Percentiles rank a stretch among this genome's conserved stretches.
Evolutionary conservation across 2,888 invertebrate genomes (phyloP).

Genomic region (Nysson spinosus): DNA sequence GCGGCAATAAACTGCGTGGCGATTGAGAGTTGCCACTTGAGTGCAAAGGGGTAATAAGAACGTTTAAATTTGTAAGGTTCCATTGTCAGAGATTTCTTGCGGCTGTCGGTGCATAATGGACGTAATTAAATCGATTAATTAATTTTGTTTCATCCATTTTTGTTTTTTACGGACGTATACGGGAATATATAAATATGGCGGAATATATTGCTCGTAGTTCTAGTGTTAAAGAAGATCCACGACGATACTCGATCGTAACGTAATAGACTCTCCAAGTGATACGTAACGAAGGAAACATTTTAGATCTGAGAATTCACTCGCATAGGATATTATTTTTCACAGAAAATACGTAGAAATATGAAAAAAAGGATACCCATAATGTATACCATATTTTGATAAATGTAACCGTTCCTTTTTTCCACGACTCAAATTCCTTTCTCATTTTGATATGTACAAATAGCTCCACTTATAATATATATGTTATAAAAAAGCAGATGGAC

Average conservation of each 20-base stretch:
- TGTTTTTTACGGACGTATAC: no score
- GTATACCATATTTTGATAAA: slow-evolving; percentile 11
- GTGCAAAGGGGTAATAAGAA: no score
- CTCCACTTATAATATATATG: slow-evolving; percentile 11
- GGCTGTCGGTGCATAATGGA: no score
- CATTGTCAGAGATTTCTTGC: no score
- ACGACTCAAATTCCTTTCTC: neutral
- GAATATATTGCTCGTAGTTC: no score
- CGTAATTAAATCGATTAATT: no score
- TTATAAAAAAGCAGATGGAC: neutral
- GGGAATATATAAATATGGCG: no score
- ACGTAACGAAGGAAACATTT: neutral
- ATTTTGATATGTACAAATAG: slow-evolving; percentile 15
- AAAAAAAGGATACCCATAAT: neutral
- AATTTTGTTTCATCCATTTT: no score
- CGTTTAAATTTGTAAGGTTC: no score
- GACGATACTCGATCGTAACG: slow-evolving; percentile 7
- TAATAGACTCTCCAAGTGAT: slow-evolving; percentile 11
- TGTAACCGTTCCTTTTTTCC: neutral
- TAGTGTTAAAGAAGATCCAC: no score
- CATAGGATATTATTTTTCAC: slow-evolving; percentile 11
- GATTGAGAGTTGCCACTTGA: no score
- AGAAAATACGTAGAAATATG: neutral
- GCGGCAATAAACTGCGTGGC: no score
- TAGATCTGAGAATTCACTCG: slow-evolving; percentile 4